phyloP scores from a whole-genome alignment of 2,888 invertebrate species.

The Cepaea hortensis region DNA sequence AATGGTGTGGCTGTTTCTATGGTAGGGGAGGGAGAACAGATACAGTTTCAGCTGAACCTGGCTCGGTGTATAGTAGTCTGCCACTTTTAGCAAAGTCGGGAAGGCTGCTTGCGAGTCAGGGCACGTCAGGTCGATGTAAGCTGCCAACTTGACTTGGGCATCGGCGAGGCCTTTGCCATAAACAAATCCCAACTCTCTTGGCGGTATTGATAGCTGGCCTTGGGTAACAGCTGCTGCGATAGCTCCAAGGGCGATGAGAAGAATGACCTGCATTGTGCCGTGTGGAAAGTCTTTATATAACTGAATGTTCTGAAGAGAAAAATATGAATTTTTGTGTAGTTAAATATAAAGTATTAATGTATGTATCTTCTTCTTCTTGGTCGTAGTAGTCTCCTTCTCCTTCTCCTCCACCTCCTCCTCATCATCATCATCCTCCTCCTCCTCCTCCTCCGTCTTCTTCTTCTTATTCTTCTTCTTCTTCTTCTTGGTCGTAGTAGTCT shows the following conservation, averaged over 20 bases:
- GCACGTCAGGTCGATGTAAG: conserved; percentile 68
- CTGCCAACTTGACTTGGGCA: conserved; percentile 62
- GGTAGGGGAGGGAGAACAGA: conserved; percentile 70
- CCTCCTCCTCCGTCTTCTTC: no score
- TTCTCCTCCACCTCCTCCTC: background rate
- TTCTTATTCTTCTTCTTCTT: no score
- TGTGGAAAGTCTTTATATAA: no score
- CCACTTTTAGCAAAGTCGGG: conserved; percentile 60
- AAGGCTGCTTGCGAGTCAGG: conserved; percentile 62
- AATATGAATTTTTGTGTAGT: no score
- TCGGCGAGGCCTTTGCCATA: conserved; percentile 55
- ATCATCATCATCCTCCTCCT: no score
- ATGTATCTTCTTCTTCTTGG: background rate
- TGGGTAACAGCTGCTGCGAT: background rate
- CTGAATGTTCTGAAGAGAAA: no score
- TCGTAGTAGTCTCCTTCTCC: background rate
- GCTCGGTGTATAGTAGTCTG: conserved; percentile 61
- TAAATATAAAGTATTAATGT: background rate
- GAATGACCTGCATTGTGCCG: background rate
- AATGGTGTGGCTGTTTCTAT: conserved; percentile 64
- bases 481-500: no score
- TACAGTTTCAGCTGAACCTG: conserved; percentile 61
- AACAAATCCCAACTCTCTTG: conserved; percentile 61
- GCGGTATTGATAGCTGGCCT: conserved; percentile 60
- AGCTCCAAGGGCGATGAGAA: background rate